Conservation (phyloP, 2,797 vertebrate genomes). For the Protonibea diacanthus region DNA sequence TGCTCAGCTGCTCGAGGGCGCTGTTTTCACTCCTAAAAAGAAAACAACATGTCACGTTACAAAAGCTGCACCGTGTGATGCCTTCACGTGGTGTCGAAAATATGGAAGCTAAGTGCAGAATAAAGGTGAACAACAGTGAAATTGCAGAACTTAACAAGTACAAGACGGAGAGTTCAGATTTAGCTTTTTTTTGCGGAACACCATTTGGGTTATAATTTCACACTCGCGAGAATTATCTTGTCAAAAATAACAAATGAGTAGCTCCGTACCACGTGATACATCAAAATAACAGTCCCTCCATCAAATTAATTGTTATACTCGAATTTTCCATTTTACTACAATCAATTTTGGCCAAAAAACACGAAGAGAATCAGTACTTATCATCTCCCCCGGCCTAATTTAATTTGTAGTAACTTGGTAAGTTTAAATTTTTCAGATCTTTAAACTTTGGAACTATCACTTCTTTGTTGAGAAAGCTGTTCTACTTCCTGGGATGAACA, state of each 20-base stretch:
- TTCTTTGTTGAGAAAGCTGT: too few relatives aligned
- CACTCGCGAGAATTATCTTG: background rate
- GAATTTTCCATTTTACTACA: too few relatives aligned
- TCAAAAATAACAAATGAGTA: too few relatives aligned
- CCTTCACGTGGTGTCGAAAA: background rate
- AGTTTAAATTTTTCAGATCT: background rate
- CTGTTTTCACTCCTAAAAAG: conserved; percentile 34
- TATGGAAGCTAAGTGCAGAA: background rate
- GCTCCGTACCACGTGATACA: background rate
- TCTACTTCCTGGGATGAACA: background rate
- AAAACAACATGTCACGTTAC: conserved; percentile 39
- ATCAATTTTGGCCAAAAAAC: too few relatives aligned
- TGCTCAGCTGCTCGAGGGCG: background rate
- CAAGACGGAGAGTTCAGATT: background rate
- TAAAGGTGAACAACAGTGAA: conserved; percentile 11
- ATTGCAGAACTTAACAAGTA: background rate
- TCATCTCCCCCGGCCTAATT: too few relatives aligned
- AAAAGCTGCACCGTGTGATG: conserved; percentile 16
- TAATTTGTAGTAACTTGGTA: background rate
- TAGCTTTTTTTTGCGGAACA: background rate
- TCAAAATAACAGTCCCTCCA: background rate
- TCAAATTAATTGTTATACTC: background rate
- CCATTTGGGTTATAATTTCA: background rate
- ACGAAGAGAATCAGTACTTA: too few relatives aligned
- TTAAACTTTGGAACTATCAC: background rate